Percentiles rank a stretch among this genome's conserved stretches.
These are phyloP conservation scores for Hystrix brachyura DNA, from an alignment of 2,113 vertebrate species.

Conservation along the genomic window DNA sequence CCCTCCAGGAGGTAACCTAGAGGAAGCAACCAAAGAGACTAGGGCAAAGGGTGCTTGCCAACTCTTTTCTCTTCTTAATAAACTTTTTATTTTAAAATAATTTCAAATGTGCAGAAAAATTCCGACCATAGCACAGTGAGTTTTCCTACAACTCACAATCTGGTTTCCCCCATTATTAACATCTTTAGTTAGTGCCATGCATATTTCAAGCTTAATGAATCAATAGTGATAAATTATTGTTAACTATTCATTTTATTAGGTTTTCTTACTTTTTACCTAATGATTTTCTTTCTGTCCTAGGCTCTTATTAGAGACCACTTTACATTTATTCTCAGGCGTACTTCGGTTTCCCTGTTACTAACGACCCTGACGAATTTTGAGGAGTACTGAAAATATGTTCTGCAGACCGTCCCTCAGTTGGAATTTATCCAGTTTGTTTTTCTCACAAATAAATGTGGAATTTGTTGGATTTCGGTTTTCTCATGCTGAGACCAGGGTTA, in stretches of 20 bases:
- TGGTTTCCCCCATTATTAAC: neutral
- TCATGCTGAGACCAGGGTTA: neutral
- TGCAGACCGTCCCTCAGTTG: neutral
- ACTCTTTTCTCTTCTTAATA: neutral
- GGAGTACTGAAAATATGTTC: neutral
- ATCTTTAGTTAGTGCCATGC: neutral
- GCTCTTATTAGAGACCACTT: neutral
- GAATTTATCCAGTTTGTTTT: neutral
- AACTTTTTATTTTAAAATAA: neutral
- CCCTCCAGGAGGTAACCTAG: neutral
- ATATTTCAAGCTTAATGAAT: neutral
- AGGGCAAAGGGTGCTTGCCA: neutral
- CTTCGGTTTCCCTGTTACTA: neutral
- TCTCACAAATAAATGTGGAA: neutral
- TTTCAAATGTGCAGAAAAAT: neutral
- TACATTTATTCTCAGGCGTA: accelerated
- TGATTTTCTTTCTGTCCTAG: neutral
- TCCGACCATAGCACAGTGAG: neutral
- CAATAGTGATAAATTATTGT: neutral
- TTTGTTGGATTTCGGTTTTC: neutral
- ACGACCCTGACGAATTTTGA: neutral
- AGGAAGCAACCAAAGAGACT: neutral
- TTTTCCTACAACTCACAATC: neutral
- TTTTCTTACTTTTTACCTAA: neutral
- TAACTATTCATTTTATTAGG: neutral